Evolutionary conservation across 2,797 vertebrate species (phyloP), one percentile per base, ranked within the genome.

Genomic region (Sardinella longiceps): DNA sequence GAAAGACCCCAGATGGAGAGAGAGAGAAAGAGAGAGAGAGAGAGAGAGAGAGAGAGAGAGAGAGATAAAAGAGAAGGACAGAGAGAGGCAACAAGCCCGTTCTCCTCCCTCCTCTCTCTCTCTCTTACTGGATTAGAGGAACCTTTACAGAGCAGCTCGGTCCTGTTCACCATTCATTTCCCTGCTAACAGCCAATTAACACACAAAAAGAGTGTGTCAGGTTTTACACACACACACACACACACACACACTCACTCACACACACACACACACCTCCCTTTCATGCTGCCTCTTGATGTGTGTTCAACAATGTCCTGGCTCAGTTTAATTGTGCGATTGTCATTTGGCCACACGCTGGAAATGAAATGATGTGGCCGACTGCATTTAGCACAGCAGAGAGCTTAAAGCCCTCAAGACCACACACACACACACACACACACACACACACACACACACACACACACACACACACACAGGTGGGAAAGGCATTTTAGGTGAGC

Each of bases 171-270:
- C 5, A 86, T 51, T 48, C 63, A 88, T 87, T 84, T 80, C 45
- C 70, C 28, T 80, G 48, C 81, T 85, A 86, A 88, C 85, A 84
- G 58, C 51, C 50, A 85, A 88, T 89, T 88, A 82, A 85, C 88
- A 84, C 80, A 88, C 56, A 87, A 88, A 88, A 86, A 81, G 53
- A 58, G 82, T 46, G 6, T 53, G 80, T 80, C 81, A 23, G 45
- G 70, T 51, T 80, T 85, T 85, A 80, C 51, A 70, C 28, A 33
- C 28, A 39, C 2, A 46, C 10, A 30, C 50, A 80, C 43, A 60
- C 12, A 30, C 20, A 37, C 81, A 85, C 37, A 66, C 56, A 60
- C 28, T 63, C 33, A 45, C 60, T 56, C 60, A 82, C 60, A 85
- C n/a, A 81, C 77, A 60, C 11, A 48, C 39, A 74, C 63, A 60